Evolutionary conservation across 2,888 invertebrate genomes (phyloP).

Genomic region (Synanthedon vespiformis): DNA sequence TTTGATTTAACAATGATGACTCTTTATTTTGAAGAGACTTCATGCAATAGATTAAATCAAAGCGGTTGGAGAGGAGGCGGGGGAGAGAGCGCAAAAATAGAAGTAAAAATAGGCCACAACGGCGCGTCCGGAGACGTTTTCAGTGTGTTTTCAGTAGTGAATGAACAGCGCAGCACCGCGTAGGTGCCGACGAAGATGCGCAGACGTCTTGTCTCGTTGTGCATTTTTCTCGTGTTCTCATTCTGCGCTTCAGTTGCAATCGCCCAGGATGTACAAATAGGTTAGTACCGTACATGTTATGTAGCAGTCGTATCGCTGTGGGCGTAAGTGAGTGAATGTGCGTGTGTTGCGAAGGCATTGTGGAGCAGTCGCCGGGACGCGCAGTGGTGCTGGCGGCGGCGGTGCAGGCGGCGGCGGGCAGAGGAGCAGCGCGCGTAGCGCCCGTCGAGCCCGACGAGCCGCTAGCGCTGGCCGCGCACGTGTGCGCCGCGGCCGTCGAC

Average conservation of each 20-base stretch:
- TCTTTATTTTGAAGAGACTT: too few species aligned
- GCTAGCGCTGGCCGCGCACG: background rate
- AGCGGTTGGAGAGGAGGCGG: too few species aligned
- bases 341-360: background rate
- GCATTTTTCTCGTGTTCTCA: too few species aligned
- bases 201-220: too few species aligned
- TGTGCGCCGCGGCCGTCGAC: conserved; percentile 3
- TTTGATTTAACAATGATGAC: too few species aligned
- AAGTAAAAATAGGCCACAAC: too few species aligned
- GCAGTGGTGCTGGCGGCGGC: conserved; percentile 8
- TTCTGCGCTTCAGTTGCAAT: too few species aligned
- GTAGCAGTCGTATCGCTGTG: background rate
- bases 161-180: background rate
- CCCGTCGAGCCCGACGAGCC: conserved; percentile 33
- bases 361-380: background rate
- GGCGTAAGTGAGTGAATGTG: background rate
- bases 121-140: background rate
- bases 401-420: conserved; percentile 28
- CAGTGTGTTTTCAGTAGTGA: background rate
- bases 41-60: too few species aligned
- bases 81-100: too few species aligned
- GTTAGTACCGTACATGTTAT: too few species aligned
- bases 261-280: too few species aligned
- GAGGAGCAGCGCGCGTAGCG: conserved; percentile 36
- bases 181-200: too few species aligned